These are phyloP conservation scores for Austrolebias charrua DNA, from an alignment of 2,797 vertebrate genomes.

Conservation along the genomic window DNA sequence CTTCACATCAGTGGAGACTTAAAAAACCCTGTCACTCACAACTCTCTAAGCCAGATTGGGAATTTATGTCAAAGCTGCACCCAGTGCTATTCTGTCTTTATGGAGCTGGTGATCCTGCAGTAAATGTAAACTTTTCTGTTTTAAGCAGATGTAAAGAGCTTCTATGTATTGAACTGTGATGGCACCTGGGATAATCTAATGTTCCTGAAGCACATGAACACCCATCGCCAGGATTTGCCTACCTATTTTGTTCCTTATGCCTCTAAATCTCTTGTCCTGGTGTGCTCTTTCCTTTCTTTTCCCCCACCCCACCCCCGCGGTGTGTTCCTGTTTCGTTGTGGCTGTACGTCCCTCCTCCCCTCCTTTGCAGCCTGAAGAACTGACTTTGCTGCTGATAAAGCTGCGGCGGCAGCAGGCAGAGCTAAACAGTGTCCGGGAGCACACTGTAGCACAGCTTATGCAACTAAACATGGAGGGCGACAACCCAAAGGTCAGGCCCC, in stretches of 20 bases:
- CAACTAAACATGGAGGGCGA: slow-evolving; percentile 89
- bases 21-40: slow-evolving; percentile 57
- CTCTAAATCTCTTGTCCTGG: slow-evolving; percentile 69
- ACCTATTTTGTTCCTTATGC: slow-evolving; percentile 42
- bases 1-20: slow-evolving; percentile 53
- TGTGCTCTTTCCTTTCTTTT: slow-evolving; percentile 62
- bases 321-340: slow-evolving; percentile 56
- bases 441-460: slow-evolving; percentile 93
- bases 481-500: slow-evolving; percentile 93
- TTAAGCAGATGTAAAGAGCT: slow-evolving; percentile 30
- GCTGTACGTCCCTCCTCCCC: slow-evolving; percentile 38
- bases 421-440: slow-evolving; percentile 93
- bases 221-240: slow-evolving; percentile 29
- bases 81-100: slow-evolving; percentile 28
- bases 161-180: slow-evolving; percentile 46
- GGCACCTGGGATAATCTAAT: slow-evolving; percentile 37
- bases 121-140: slow-evolving; percentile 44
- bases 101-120: slow-evolving; percentile 27
- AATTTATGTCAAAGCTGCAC: slow-evolving; percentile 52
- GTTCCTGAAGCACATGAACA: slow-evolving; percentile 56
- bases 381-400: slow-evolving; percentile 95
- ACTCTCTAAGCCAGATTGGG: slow-evolving; percentile 62
- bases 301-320: slow-evolving; percentile 26
- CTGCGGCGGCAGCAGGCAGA: slow-evolving; percentile 96
- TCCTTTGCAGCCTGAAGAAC: slow-evolving; percentile 91